Percentiles rank a stretch among this genome's conserved stretches.
Evolutionary conservation across 2,888 invertebrate species (phyloP).

Genomic region (Volucella inflata): DNA sequence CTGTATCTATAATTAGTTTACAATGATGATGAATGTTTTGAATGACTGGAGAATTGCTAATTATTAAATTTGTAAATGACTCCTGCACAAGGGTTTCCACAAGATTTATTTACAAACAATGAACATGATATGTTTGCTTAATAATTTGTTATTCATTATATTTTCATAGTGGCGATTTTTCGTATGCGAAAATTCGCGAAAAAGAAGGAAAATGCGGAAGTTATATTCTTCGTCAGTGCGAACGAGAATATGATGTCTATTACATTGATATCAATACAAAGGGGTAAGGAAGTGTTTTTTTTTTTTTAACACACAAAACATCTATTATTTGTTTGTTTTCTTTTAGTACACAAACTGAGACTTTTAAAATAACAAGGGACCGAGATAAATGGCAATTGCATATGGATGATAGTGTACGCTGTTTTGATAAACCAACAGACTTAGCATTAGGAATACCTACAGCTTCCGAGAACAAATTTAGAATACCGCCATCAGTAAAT

Average conservation of each 20-base stretch:
- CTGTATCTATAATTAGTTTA: no score
- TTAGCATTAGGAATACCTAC: conserved; percentile 81
- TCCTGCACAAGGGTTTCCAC: no score
- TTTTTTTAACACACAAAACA: neutral
- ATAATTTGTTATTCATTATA: conserved; percentile 25
- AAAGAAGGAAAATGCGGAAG: conserved; percentile 91
- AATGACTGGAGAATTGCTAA: no score
- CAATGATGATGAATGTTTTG: no score
- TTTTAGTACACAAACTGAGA: conserved; percentile 87
- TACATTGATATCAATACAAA: conserved; percentile 92
- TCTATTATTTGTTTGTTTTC: conserved; percentile 17
- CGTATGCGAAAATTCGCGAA: conserved; percentile 92
- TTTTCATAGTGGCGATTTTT: conserved; percentile 90
- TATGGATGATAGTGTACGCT: conserved; percentile 77
- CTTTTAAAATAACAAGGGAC: conserved; percentile 86
- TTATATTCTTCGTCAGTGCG: conserved; percentile 92
- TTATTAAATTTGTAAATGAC: no score
- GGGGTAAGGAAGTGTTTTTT: conserved; percentile 84
- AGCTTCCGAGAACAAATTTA: conserved; percentile 79
- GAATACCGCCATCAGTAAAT: conserved; percentile 94
- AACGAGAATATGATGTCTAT: conserved; percentile 90
- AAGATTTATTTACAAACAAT: neutral
- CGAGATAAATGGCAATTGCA: conserved; percentile 80
- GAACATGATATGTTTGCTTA: neutral
- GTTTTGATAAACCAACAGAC: conserved; percentile 80